Conservation (phyloP, 2,888 invertebrate genomes). For the Buathra laborator region DNA sequence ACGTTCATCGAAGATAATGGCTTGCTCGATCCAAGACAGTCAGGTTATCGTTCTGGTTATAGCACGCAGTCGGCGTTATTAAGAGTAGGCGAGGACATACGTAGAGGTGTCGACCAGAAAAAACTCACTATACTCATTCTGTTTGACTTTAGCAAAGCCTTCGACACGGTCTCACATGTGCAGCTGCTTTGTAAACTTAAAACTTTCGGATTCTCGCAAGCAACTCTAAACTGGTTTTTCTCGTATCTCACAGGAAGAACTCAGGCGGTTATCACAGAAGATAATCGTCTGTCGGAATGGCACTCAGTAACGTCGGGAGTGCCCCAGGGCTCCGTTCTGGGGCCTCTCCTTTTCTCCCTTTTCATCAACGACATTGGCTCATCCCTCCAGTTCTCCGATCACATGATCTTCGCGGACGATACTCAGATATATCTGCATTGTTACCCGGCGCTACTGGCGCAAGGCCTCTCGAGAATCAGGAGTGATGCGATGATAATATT, state of each 20-base stretch:
- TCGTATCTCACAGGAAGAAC: background rate
- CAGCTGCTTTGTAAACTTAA: no score
- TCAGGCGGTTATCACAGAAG: background rate
- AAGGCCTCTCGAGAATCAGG: no score
- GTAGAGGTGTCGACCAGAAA: background rate
- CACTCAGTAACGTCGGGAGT: background rate
- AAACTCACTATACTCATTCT: background rate
- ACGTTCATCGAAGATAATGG: background rate
- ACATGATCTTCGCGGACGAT: background rate
- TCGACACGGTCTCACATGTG: no score
- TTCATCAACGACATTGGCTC: no score
- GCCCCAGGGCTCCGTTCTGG: background rate
- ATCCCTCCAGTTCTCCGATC: background rate
- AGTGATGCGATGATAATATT: background rate
- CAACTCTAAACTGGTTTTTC: background rate
- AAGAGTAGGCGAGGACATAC: background rate
- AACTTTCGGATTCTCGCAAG: background rate
- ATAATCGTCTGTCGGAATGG: background rate
- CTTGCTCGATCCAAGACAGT: background rate
- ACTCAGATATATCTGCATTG: background rate
- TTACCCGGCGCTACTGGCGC: background rate
- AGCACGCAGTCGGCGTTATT: background rate
- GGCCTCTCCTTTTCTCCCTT: no score
- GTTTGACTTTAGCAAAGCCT: background rate
- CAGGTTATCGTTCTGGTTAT: background rate